A percentile compares a stretch with the other conserved stretches of the same genome.
Conservation (phyloP, 2,888 invertebrate genomes). For the Mythimna ferrago region DNA sequence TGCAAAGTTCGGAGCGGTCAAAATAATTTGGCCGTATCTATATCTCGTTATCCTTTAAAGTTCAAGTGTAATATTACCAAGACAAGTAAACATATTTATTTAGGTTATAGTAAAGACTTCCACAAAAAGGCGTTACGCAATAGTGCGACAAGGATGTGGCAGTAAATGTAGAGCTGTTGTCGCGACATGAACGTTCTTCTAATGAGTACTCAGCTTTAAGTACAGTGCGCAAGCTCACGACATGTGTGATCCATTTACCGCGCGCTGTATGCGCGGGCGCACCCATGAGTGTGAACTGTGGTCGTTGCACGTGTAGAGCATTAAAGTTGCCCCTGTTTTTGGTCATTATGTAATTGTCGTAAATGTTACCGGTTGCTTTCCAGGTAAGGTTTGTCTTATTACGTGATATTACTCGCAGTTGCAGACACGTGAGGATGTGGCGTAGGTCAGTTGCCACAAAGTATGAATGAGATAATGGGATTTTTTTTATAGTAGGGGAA, state of each 20-base stretch:
- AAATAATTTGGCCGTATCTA: too few species aligned
- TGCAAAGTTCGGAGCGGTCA: too few species aligned
- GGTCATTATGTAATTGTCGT: conserved; percentile 46
- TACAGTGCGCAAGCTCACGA: conserved; percentile 35
- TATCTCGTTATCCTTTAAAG: neutral
- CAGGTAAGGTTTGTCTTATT: conserved; percentile 12
- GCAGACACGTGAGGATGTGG: neutral
- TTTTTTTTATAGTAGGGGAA: too few species aligned
- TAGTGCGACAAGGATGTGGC: neutral
- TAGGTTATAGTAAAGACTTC: neutral
- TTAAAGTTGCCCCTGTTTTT: conserved; percentile 52
- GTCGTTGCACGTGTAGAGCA: conserved; percentile 50
- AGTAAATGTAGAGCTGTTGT: neutral
- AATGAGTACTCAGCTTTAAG: conserved; percentile 12
- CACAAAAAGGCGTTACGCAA: neutral
- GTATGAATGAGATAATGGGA: neutral
- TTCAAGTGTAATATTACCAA: neutral
- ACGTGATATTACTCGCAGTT: neutral
- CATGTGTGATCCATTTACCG: conserved; percentile 59
- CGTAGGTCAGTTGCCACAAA: neutral
- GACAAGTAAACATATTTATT: neutral
- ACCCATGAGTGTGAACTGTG: conserved; percentile 57
- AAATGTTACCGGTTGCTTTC: conserved; percentile 16
- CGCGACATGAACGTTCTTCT: neutral
- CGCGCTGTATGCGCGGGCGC: conserved; percentile 56